Evolutionary conservation across 2,888 invertebrate species (phyloP), one percentile per base, ranked within the genome.

Genomic region (Phrixothrix hirtus): DNA sequence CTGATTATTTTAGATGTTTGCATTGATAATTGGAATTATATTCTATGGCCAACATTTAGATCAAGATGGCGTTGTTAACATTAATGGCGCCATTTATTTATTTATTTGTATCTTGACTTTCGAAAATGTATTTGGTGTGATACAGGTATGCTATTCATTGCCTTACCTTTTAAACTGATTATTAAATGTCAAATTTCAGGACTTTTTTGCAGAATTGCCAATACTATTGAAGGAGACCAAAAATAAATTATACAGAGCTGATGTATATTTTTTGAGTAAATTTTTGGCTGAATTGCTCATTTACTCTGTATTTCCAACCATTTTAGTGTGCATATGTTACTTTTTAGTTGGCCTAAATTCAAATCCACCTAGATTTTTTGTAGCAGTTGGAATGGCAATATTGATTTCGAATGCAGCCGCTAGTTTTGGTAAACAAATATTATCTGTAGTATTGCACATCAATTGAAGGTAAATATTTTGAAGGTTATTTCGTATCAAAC

Each of bases 61-160:
- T 71, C 91, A 92, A 73, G 89, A 90, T 66, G 95, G 92, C 1
- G 92, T 95, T 0, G 90, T 91, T 87, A 96, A 95, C 74, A 90
- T 95, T 59, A 95, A 94, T 71, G 95, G 95, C 30, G 92, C 89
- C 13, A 81, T 95, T 47, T 95, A 94, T 74, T 85, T 95, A 69
- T 88, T 94, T 71, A 81, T 94, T 35, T 92, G 92, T n/a, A 94
- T 92, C 70, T 89, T 94, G 87, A 95, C 95, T 4, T 95, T 95
- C 75, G 92, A 92, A 67, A 95, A 94, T 74, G 87, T 94, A 10
- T 94, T 95, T 69, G 92, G 94, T 55, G 95, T 96, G 29, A 87
- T 95, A 49, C 91, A 89, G 74, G 96, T 95, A 76, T 84, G 89
- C 80, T 49, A 32, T 14, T 36, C n/a, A 5, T 14, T 13, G 1